Evolutionary conservation across 2,888 invertebrate genomes (phyloP), one percentile per base, ranked within the genome.

Genomic region (Neelides folsomi): DNA sequence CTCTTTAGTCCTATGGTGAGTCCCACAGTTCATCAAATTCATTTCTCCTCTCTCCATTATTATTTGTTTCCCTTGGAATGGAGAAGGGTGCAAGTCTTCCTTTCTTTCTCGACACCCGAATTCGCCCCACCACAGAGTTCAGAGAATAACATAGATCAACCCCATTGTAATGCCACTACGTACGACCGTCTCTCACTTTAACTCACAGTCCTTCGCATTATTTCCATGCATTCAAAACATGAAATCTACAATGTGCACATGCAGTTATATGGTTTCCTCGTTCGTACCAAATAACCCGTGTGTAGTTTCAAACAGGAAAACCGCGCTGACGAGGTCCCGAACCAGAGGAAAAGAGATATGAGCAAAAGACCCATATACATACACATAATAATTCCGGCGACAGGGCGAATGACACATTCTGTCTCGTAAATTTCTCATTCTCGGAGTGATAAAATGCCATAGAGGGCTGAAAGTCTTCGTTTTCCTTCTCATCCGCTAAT

Each of bases 391-490:
- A 59, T 59, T 57, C 51, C 47, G 49, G 51, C 50, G 56, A 59
- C 57, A 59, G 57, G 27, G 41, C 54, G 47, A 55, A 56, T 55
- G 57, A 59, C 57, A 27, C 27, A 59, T 41, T 44, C 41, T 59
- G 54, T 53, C 56, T 60, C 57, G 57, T 60, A 60, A 60, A 60
- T 60, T 57, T 60, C 56, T 54, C 56, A 27, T 27, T 27, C 27
- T 27, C 51, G 42, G 45, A 27, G 56, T 56, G 57, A 60, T 60
- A 57, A 60, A 60, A 55, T 47, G 51, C 45, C 42, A 38, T 15
- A 45, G 50, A 52, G 50, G 49, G 47, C 56, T 54, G 53, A 55
- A 57, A 59, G 57, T 57, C 59, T 55, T 7, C 27, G 54, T 54
- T 55, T 56, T 54, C 56, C 50, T n/a, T 53, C 56, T 52, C 42